Conservation (phyloP, 2,888 invertebrate genomes). For the Willowsia nigromaculata region DNA sequence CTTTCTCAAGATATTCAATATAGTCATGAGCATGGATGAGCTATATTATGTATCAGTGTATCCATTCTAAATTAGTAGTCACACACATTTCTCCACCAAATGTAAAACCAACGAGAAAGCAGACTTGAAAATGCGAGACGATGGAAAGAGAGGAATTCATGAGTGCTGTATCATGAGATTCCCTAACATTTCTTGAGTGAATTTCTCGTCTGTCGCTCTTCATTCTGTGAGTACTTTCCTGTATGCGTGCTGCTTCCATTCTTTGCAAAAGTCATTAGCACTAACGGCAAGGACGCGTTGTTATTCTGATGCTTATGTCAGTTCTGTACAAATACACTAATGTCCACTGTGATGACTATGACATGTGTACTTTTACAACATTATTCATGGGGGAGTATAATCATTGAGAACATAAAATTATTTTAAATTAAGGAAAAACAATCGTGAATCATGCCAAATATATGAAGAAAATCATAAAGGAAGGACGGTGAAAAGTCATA, state of each 20-base stretch:
- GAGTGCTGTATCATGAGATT: neutral
- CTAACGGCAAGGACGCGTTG: neutral
- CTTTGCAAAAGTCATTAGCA: constrained; percentile 23
- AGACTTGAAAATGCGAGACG: neutral
- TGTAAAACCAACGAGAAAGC: neutral
- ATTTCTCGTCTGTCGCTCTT: neutral
- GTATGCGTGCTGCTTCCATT: neutral
- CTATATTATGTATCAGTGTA: neutral
- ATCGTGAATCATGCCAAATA: neutral
- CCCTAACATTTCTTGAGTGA: neutral
- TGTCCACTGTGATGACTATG: neutral
- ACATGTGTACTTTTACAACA: neutral
- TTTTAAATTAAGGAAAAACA: neutral
- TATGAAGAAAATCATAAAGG: neutral
- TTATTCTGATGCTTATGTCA: neutral
- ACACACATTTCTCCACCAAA: neutral
- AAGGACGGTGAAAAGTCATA: neutral
- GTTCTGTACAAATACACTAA: neutral
- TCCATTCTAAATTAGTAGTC: neutral
- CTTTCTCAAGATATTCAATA: neutral
- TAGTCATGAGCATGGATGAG: neutral
- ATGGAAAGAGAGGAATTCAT: neutral
- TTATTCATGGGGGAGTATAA: neutral
- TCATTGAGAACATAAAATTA: neutral
- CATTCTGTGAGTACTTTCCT: neutral